Conservation (phyloP, 37 sponge, comb jelly and placozoan species). For the Ianthella basta region DNA sequence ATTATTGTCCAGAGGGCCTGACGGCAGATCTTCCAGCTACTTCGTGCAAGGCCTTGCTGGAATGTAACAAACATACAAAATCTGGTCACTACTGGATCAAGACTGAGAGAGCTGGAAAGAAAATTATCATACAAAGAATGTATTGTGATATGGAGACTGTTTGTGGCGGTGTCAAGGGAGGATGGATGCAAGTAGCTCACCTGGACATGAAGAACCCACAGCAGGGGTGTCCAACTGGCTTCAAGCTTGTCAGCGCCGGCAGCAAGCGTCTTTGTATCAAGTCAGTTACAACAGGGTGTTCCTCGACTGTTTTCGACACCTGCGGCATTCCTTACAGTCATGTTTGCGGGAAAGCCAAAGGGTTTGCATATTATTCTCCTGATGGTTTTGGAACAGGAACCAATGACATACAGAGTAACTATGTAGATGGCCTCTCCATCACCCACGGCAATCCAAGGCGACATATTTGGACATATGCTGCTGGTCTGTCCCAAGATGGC, state of each 20-base stretch:
- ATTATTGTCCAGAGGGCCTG: no score
- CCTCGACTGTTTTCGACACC: background rate
- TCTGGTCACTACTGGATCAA: conserved; percentile 14
- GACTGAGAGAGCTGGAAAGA: background rate
- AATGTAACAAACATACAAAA: background rate
- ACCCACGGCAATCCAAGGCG: background rate
- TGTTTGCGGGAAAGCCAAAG: background rate
- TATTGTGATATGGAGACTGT: background rate
- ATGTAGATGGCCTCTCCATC: conserved; percentile 5
- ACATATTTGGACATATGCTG: conserved; percentile 24
- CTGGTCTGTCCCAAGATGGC: background rate
- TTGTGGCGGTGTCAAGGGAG: background rate
- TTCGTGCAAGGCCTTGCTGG: background rate
- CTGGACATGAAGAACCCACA: background rate
- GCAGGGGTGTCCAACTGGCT: background rate
- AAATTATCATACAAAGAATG: background rate
- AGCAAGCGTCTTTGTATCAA: background rate
- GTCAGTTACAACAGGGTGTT: background rate
- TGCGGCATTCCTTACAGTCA: conserved; percentile 4
- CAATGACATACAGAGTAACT: background rate
- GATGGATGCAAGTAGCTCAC: background rate
- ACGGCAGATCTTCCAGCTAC: background rate
- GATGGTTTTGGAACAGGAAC: background rate
- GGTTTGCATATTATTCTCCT: background rate
- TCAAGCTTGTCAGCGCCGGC: background rate